Evolutionary conservation across 2,797 vertebrate species (phyloP).

Genomic region (Molossus molossus): DNA sequence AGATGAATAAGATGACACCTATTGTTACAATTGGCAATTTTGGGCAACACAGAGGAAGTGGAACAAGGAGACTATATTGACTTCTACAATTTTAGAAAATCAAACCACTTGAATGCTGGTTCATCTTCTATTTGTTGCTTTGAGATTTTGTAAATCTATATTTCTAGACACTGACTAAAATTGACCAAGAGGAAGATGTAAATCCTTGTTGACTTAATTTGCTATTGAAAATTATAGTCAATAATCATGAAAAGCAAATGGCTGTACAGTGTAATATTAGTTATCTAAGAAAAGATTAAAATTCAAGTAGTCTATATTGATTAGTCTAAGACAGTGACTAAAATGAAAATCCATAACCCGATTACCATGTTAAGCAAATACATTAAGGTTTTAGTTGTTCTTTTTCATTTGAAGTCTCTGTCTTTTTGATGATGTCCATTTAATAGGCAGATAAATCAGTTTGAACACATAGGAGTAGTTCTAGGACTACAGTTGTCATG

Average conservation of each 20-base stretch:
- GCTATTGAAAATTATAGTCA: slow-evolving; percentile 90
- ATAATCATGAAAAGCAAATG: slow-evolving; percentile 89
- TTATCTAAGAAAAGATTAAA: slow-evolving; percentile 89
- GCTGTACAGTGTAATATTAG: slow-evolving; percentile 84
- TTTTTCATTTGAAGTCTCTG: slow-evolving; percentile 80
- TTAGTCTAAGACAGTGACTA: slow-evolving; percentile 84
- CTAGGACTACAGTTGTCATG: slow-evolving; percentile 39
- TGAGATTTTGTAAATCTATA: slow-evolving; percentile 87
- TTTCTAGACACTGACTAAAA: slow-evolving; percentile 87
- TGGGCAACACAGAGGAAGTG: slow-evolving; percentile 21
- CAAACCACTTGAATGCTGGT: slow-evolving; percentile 68
- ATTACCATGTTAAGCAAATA: slow-evolving; percentile 86
- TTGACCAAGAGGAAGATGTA: slow-evolving; percentile 87
- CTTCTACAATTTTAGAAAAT: slow-evolving; percentile 62
- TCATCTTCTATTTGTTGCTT: slow-evolving; percentile 85
- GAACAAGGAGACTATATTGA: slow-evolving; percentile 35
- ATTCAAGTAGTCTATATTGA: slow-evolving; percentile 89
- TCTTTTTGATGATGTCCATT: slow-evolving; percentile 82
- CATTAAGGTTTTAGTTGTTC: slow-evolving; percentile 63
- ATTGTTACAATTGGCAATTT: slow-evolving; percentile 67
- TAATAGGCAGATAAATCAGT: slow-evolving; percentile 77
- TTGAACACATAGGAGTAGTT: slow-evolving; percentile 63
- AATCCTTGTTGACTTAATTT: slow-evolving; percentile 90
- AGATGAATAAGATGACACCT: slow-evolving; percentile 63
- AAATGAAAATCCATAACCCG: slow-evolving; percentile 88